A percentile compares a stretch with the other conserved stretches of the same genome.
Conservation (phyloP, 2,888 invertebrate species). For the Agonum fuliginosum region DNA sequence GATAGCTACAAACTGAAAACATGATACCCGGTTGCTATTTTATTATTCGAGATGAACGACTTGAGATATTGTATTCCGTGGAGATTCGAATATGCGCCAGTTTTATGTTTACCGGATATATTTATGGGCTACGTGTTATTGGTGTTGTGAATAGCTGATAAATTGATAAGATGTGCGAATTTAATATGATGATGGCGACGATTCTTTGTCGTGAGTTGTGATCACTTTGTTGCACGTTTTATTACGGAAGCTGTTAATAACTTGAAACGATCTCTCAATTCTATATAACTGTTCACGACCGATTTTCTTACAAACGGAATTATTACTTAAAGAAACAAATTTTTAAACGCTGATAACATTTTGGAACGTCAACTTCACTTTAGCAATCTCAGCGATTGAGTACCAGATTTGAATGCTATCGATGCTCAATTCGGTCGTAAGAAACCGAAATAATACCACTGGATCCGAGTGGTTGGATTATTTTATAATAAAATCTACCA, state of each 20-base stretch:
- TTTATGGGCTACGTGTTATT: constrained; percentile 27
- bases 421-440: too few species aligned
- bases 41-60: constrained; percentile 34
- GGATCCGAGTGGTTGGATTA: too few species aligned
- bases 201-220: constrained; percentile 34
- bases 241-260: background rate
- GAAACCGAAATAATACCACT: too few species aligned
- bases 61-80: constrained; percentile 20
- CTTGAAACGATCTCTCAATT: too few species aligned
- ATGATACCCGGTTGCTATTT: constrained; percentile 21
- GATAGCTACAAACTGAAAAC: constrained; percentile 37
- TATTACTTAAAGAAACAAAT: too few species aligned
- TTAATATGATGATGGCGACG: constrained; percentile 18
- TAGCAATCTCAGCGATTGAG: too few species aligned
- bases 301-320: too few species aligned
- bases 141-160: constrained; percentile 21
- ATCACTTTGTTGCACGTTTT: constrained; percentile 15
- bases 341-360: too few species aligned
- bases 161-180: constrained; percentile 40
- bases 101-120: constrained; percentile 41
- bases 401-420: too few species aligned
- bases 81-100: constrained; percentile 24
- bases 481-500: too few species aligned
- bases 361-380: too few species aligned
- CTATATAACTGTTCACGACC: too few species aligned